These are phyloP conservation scores for Aythya baeri DNA, from an alignment of 2,113 vertebrate genomes.

Conservation along the genomic window DNA sequence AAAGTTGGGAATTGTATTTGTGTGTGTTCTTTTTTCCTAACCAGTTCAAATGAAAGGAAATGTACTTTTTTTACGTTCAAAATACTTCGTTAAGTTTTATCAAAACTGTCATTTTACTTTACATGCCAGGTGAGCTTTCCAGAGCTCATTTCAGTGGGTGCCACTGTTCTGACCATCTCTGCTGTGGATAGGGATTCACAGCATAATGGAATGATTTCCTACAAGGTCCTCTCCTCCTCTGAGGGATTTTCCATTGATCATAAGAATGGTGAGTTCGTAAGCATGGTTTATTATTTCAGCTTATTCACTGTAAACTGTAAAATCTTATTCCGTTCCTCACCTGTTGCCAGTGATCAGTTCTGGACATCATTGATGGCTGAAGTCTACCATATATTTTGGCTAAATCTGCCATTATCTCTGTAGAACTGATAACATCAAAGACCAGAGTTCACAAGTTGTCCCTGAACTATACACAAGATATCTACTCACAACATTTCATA, in stretches of 20 bases:
- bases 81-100: background rate
- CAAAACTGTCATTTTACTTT: background rate
- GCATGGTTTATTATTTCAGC: background rate
- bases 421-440: background rate
- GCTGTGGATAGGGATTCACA: slow-evolving; percentile 84
- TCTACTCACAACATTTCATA: background rate
- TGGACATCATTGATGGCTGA: background rate
- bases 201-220: slow-evolving; percentile 80
- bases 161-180: slow-evolving; percentile 78
- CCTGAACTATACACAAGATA: background rate
- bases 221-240: slow-evolving; percentile 83
- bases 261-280: slow-evolving; percentile 82
- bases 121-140: slow-evolving; percentile 81
- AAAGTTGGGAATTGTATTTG: background rate
- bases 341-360: background rate
- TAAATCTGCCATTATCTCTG: background rate
- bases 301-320: background rate
- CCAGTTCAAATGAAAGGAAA: background rate
- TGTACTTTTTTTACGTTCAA: background rate
- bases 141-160: slow-evolving; percentile 73
- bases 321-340: background rate
- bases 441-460: background rate
- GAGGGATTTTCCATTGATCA: slow-evolving; percentile 83
- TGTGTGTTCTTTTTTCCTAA: background rate
- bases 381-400: background rate